Evolutionary conservation across 2,797 vertebrate species (phyloP), one percentile per base, ranked within the genome.

Genomic region (Rhinoraja longicauda): DNA sequence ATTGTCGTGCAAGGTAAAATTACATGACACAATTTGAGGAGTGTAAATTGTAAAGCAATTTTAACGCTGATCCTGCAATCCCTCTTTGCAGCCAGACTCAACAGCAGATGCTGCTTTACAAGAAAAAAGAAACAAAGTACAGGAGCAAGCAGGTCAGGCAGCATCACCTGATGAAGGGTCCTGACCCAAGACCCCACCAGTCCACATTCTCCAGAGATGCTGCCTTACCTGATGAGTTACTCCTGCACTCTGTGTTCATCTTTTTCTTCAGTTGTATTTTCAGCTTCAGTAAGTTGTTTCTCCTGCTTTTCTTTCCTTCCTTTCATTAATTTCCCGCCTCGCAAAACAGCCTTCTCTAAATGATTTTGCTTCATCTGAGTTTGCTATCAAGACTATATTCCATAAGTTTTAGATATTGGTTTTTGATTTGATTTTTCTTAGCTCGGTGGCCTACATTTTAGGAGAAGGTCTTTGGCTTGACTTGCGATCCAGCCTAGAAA

Each of bases 1-100:
- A 0, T 95, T 96, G 57, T 97, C 98, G 64, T 98, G 98, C 97
- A 98, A 97, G 97, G 98, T 98, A 95, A 95, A 93, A 94, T 90
- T 0, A 81, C 86, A 21, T 0, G 90, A n/a, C 5, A 32, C n/a
- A 1, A 19, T 86, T 86, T 84, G 26, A 53, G 21, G 45, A 57
- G 3, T 8, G 32, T 86, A 59, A 86, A 64, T 62, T n/a, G 13
- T 86, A 62, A 59, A 62, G 4, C 82, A n/a, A 32, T 64, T 86
- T 32, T 86, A 8, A 7, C 17, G n/a, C 15, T 53, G 32, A 78
- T n/a, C 36, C 10, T 19, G 15, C 15, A 21, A 36, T 4, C 15
- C 19, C 32, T 59, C 76, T 32, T 32, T 62, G n/a, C 45, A 53
- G 45, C 45, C 45, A 53, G 45, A 53, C 45, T 53, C 45, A 53